Evolutionary conservation across 2,113 vertebrate genomes (phyloP), one percentile per base, ranked within the genome.

Genomic region (Gavia stellata): DNA sequence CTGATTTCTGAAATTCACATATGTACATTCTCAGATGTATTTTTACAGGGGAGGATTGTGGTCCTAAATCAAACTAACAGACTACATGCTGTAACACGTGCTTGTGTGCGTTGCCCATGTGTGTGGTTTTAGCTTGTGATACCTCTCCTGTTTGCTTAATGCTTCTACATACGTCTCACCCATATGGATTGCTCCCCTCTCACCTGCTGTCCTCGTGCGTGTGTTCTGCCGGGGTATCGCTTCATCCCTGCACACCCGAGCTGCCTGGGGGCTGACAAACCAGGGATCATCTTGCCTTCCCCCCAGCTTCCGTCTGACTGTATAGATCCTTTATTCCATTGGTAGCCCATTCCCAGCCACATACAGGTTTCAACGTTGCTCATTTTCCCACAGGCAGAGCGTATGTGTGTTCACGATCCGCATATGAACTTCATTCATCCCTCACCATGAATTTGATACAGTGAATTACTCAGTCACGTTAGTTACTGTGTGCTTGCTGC

Each of bases 51-150:
- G 28, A 23, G 21, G 14, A 14, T 8, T 17, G 15, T n/a, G 31
- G 18, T n/a, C 31, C 29, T 36, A 47, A 61, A 42, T 42, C 29
- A 52, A 29, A 13, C 17, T 23, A 20, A 8, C n/a, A 17, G 74
- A 6, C 33, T 33, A 1, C 6, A 4, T 12, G 34, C 33, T 49
- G 31, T 28, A 10, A 44, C 16, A 2, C 1, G 6, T 13, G 55
- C 21, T 33, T 1, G 1, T 8, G 19, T 17, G 42, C 23, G 1
- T 24, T 19, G 40, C 45, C 44, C 23, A 7, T 5, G 2, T 5
- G n/a, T 12, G 29, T 16, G 28, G 5, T 3, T 36, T 49, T 26
- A 20, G 20, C 56, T 49, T 29, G 49, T 8, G 59, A 29, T n/a
- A 52, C 28, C 44, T 66, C 52, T 53, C 33, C 14, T 24, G 24